Percentiles rank a stretch among this genome's conserved stretches.
phyloP scores from a whole-genome alignment of 2,888 invertebrate species.

The Galeruca laticollis region DNA sequence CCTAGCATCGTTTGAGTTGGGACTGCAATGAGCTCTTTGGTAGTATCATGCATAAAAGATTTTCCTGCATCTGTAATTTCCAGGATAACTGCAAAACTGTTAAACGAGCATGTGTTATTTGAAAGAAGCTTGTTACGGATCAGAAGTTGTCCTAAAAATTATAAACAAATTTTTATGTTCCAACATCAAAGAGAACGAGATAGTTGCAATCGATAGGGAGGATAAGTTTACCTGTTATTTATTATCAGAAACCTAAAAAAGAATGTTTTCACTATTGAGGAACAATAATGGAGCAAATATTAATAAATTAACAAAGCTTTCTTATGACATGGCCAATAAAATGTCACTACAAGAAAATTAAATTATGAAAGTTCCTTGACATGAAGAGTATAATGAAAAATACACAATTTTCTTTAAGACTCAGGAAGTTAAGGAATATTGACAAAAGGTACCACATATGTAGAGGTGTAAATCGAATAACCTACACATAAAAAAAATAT shows the following conservation, averaged over 20 bases:
- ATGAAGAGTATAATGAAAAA: no score
- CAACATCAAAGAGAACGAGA: no score
- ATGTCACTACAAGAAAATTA: no score
- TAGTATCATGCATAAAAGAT: slow-evolving; percentile 51
- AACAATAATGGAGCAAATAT: background rate
- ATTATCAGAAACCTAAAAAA: background rate
- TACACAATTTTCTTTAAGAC: no score
- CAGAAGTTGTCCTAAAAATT: slow-evolving; percentile 27
- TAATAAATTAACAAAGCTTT: background rate
- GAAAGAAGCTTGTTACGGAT: slow-evolving; percentile 4
- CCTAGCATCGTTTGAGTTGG: slow-evolving; percentile 58
- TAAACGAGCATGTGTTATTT: slow-evolving; percentile 20
- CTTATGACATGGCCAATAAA: background rate
- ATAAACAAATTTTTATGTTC: background rate
- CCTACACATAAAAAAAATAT: no score
- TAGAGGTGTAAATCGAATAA: no score
- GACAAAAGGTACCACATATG: no score
- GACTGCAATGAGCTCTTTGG: slow-evolving; percentile 52
- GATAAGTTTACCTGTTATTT: background rate
- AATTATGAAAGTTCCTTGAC: no score
- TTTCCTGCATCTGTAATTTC: slow-evolving; percentile 50
- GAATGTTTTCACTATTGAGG: background rate
- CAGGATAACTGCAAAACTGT: slow-evolving; percentile 14
- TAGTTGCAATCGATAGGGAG: no score
- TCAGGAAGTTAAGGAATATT: no score